A percentile compares a stretch with the other conserved stretches of the same genome.
Conservation (phyloP, 2,797 vertebrate genomes). For the Enteromius argenteus region DNA sequence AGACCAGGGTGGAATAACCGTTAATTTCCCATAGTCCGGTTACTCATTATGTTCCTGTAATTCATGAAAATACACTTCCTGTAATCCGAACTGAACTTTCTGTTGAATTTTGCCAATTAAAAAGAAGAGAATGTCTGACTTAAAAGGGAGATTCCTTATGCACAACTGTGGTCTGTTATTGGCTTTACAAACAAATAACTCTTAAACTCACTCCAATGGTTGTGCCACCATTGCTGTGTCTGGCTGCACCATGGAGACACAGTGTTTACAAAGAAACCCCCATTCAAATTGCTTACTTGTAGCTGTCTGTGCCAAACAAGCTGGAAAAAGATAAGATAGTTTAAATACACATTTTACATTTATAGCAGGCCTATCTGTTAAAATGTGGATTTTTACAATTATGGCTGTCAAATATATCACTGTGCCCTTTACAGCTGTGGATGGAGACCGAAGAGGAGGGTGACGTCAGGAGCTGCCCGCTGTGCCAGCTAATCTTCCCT, state of each 20-base stretch:
- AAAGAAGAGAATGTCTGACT: neutral
- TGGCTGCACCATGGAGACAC: neutral
- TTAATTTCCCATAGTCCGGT: neutral
- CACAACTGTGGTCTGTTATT: neutral
- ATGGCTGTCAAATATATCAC: conserved; percentile 47
- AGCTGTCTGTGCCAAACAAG: neutral
- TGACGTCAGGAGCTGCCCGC: conserved; percentile 93
- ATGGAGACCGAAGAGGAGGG: conserved; percentile 95
- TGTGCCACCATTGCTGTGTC: neutral
- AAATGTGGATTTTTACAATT: conserved; percentile 14
- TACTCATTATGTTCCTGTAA: too few relatives aligned
- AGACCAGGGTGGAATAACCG: neutral
- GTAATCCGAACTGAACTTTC: neutral
- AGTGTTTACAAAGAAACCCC: neutral
- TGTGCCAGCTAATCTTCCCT: conserved; percentile 96
- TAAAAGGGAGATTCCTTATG: neutral
- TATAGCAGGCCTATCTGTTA: neutral
- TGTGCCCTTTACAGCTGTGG: conserved; percentile 83
- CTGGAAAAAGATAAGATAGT: neutral
- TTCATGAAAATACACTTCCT: neutral
- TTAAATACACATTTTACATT: conserved; percentile 14
- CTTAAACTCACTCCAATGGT: neutral
- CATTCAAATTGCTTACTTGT: neutral
- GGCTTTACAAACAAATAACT: neutral
- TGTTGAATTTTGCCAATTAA: neutral